These are phyloP conservation scores for Linnaemya vulpina DNA, from an alignment of 2,888 invertebrate species.

Conservation along the genomic window DNA sequence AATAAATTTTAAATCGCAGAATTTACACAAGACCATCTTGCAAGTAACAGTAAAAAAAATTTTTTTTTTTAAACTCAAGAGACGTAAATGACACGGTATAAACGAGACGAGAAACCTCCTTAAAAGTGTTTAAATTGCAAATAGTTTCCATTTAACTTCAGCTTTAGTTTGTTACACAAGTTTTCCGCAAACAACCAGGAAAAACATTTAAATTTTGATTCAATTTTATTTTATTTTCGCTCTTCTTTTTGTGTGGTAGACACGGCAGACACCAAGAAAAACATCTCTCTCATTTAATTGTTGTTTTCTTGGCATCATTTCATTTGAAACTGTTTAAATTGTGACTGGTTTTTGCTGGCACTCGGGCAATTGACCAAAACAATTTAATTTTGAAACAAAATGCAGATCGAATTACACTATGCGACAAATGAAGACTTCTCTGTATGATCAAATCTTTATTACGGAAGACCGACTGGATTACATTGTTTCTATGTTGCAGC, in stretches of 20 bases:
- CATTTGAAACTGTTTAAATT: slow-evolving; percentile 25
- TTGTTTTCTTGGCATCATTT: slow-evolving; percentile 7
- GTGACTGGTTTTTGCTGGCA: slow-evolving; percentile 20
- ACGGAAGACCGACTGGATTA: too few species aligned
- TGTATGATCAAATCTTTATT: too few species aligned
- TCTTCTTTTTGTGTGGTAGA: slow-evolving; percentile 6
- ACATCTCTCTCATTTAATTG: background rate
- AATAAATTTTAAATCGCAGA: slow-evolving; percentile 48
- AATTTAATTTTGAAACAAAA: too few species aligned
- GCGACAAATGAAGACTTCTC: too few species aligned
- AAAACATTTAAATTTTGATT: slow-evolving; percentile 21
- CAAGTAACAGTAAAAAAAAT: background rate
- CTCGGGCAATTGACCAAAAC: slow-evolving; percentile 18
- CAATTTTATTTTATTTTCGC: background rate
- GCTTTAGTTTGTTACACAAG: slow-evolving; percentile 30
- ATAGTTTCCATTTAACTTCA: slow-evolving; percentile 38
- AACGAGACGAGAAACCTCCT: slow-evolving; percentile 5
- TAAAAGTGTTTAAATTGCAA: slow-evolving; percentile 48
- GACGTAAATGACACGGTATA: slow-evolving; percentile 41
- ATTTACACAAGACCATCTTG: background rate
- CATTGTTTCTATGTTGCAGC: too few species aligned
- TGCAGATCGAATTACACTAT: too few species aligned
- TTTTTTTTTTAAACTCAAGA: slow-evolving; percentile 40
- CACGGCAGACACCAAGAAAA: background rate
- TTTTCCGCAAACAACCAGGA: background rate